A percentile compares a stretch with the other conserved stretches of the same genome.
These are phyloP conservation scores for Mamestra brassicae DNA, from an alignment of 2,888 invertebrate species.

Conservation along the genomic window DNA sequence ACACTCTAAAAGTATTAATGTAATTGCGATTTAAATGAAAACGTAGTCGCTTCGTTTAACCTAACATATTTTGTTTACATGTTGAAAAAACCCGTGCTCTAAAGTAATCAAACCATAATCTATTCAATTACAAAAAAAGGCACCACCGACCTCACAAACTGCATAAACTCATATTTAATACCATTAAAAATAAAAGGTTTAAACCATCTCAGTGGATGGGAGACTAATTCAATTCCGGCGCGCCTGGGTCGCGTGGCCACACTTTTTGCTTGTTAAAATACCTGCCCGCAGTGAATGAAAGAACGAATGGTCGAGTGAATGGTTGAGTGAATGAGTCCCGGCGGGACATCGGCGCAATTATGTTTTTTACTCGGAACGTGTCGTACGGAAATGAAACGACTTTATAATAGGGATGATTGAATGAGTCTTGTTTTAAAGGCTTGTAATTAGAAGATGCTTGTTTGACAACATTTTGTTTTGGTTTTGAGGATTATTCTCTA, in stretches of 20 bases:
- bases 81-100: too few species aligned
- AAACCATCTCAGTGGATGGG: conserved; percentile 62
- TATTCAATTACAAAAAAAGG: not conserved
- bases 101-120: not conserved
- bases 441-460: conserved; percentile 4
- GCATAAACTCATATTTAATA: conserved; percentile 1
- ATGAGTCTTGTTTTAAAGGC: conserved; percentile 6
- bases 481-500: too few species aligned
- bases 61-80: too few species aligned
- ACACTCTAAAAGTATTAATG: too few species aligned
- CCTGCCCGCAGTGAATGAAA: conserved; percentile 76
- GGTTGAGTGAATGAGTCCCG: conserved; percentile 68
- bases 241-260: conserved; percentile 72
- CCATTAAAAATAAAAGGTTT: conserved; percentile 28
- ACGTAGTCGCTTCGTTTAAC: too few species aligned
- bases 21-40: too few species aligned
- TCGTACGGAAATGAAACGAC: conserved; percentile 62
- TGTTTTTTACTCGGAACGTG: conserved; percentile 63
- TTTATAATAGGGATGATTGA: conserved; percentile 61
- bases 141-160: not conserved
- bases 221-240: conserved; percentile 57
- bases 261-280: conserved; percentile 85
- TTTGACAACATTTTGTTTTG: too few species aligned
- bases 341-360: conserved; percentile 65
- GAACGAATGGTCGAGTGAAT: conserved; percentile 71